Base-by-base conservation (phyloP, 2,797 vertebrate genomes). In the Lithobates pipiens region DNA sequence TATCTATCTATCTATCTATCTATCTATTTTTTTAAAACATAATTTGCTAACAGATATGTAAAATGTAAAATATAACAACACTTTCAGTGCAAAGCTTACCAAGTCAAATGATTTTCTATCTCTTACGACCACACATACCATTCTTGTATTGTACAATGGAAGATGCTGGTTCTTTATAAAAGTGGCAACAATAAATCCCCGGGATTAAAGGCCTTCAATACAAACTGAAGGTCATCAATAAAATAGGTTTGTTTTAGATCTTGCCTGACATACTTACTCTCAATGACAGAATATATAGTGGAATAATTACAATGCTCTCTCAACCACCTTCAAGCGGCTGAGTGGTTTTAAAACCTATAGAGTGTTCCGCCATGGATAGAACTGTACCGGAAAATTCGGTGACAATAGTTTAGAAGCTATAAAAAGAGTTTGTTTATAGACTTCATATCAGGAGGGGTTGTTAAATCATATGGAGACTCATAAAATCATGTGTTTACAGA, bases 401-500 rank as follows among this genome's bases (percentile, higher is more conserved):
- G 50, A 18, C 29, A 23, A 44, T 10, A 9, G 21, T 79, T 69
- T 69, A 79, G 25, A 3, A 25, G 16, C 77, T 79, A 36, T 69
- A 79, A 50, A 67, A 68, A 44, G 36, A 10, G 36, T 44, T 69
- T 50, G 27, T 79, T 79, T 79, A 69, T 69, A 69, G 77, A 69
- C 63, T 79, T 69, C 67, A 25, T 13, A 79, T 42, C 63, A 69
- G 65, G 63, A 32, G 36, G 27, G 25, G 39, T 16, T 42, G 63
- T 44, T 50, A 69, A 69, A 79, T 79, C 77, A 50, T 29, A 69
- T 69, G 9, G 11, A 46, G n/a, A 23, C 36, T 78, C 65, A 46
- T 68, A 78, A 79, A 79, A 29, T 44, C 18, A 23, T 68, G 29
- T 69, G 77, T 44, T 65, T 77, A 42, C 76, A 78, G 76, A 72